Evolutionary conservation across 1,140 invertebrate species (phyloP).

Genomic region (Sycophaga agraensis): DNA sequence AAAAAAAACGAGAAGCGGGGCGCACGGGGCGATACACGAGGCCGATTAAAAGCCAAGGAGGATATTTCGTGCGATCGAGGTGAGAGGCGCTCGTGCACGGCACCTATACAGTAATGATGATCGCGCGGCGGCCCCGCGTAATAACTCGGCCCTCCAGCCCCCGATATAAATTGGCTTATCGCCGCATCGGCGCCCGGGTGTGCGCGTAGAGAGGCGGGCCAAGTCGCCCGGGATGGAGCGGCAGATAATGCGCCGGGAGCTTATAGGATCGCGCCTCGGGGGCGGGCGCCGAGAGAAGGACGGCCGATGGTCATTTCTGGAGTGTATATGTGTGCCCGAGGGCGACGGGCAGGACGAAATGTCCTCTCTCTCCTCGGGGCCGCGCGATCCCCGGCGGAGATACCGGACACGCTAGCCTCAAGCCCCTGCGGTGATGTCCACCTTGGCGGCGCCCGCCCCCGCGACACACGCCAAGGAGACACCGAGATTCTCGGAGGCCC

Average conservation of each 20-base stretch:
- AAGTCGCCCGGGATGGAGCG: background rate
- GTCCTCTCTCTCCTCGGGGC: constrained; percentile 50
- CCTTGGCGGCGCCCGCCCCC: background rate
- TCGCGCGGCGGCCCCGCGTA: background rate
- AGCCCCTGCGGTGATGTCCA: constrained; percentile 46
- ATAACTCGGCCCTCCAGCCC: constrained; percentile 16
- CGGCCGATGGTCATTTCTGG: constrained; percentile 56
- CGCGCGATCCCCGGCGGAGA: constrained; percentile 48
- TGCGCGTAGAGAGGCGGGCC: constrained; percentile 21
- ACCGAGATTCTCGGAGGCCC: constrained; percentile 40
- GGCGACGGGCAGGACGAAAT: constrained; percentile 49
- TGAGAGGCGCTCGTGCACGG: no score
- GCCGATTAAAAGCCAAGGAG: no score
- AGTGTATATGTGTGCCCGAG: constrained; percentile 34
- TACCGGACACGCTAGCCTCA: constrained; percentile 55
- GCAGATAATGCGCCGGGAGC: no score
- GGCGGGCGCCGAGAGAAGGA: background rate
- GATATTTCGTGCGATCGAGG: background rate
- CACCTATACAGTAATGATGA: constrained; percentile 4
- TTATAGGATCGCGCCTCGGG: no score
- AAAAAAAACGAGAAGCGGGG: no score
- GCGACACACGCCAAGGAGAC: constrained; percentile 38
- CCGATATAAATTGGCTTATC: constrained; percentile 50
- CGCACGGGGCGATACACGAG: no score
- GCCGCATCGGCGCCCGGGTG: constrained; percentile 37